Evolutionary conservation across 2,888 invertebrate genomes (phyloP), one percentile per base, ranked within the genome.

Genomic region (Heteromyza rotundicornis): DNA sequence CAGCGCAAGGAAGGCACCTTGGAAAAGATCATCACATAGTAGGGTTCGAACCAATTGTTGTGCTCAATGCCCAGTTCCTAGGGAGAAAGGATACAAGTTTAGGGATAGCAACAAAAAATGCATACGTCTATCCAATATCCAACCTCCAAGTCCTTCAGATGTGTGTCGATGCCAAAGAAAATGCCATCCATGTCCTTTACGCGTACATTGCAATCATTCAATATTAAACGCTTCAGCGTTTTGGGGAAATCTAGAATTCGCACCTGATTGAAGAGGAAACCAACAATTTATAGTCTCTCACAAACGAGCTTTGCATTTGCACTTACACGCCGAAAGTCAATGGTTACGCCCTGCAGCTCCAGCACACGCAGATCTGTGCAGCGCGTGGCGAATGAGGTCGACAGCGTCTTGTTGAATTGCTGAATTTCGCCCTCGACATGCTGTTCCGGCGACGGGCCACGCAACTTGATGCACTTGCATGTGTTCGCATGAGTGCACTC

Each of bases 41-140:
- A 89, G 0, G 91, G 89, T 57, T 89, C 88, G 63, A 94, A 86
- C 92, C 92, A 93, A 5, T 86, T 83, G 75, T 92, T 92, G 63
- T 88, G 86, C 27, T 90, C 90, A 57, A 94, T 84, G 72, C 90
- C 88, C 53, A 93, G 75, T 52, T 88, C 87, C 90, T 91, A 77
- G 61, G 77, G 77, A 66, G 16, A 32, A 58, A 14, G 16, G 14
- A 51, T 51, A 51, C 20, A 51, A 51, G 12, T 36, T n/a, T n/a
- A 51, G 23, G 2, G 20, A 51, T 22, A 22, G 12, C 5, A 12
- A 14, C 7, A 35, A 24, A 3, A n/a, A 2, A 17, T 44, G n/a
- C n/a, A n/a, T n/a, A n/a, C n/a, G 1, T 23, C 27, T 27, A 16
- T 12, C n/a, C 27, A 47, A 16, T 3, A 22, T 40, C 54, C 52